These are phyloP conservation scores for Leptinotarsa juncta DNA, from an alignment of 2,888 invertebrate genomes.

Conservation along the genomic window DNA sequence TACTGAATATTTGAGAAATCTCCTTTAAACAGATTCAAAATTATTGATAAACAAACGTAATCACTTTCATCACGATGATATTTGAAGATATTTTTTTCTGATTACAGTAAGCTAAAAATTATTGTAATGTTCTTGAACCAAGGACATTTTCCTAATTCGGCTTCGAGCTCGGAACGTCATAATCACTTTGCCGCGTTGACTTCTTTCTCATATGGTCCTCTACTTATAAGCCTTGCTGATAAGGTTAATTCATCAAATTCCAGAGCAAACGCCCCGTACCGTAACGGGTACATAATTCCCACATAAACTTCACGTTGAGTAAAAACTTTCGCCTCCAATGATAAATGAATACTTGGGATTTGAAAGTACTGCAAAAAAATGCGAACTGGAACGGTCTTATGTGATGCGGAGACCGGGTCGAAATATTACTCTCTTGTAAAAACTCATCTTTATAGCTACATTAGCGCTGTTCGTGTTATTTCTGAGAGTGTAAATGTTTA, in stretches of 20 bases:
- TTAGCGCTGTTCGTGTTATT: conserved; percentile 53
- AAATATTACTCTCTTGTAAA: conserved; percentile 53
- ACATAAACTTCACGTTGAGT: conserved; percentile 2
- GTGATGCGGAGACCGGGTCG: conserved; percentile 53
- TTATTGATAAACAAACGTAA: too few species aligned
- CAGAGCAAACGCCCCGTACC: background rate
- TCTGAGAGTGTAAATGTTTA: conserved; percentile 52
- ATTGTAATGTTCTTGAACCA: too few species aligned
- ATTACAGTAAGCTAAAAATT: too few species aligned
- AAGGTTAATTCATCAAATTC: conserved; percentile 12
- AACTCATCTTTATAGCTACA: conserved; percentile 47
- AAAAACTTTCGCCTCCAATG: conserved; percentile 40
- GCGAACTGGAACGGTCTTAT: conserved; percentile 55
- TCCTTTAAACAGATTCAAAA: too few species aligned
- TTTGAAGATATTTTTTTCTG: too few species aligned
- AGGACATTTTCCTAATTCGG: background rate
- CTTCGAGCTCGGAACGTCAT: background rate
- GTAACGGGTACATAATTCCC: conserved; percentile 16
- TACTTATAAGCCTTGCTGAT: conserved; percentile 1
- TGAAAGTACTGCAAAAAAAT: conserved; percentile 56
- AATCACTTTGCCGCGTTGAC: background rate
- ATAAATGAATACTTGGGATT: conserved; percentile 60
- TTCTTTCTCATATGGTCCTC: background rate
- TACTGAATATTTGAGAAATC: too few species aligned
- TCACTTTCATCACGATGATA: too few species aligned